phyloP scores from a whole-genome alignment of 2,113 vertebrate species.

The Ptyas mucosa region DNA sequence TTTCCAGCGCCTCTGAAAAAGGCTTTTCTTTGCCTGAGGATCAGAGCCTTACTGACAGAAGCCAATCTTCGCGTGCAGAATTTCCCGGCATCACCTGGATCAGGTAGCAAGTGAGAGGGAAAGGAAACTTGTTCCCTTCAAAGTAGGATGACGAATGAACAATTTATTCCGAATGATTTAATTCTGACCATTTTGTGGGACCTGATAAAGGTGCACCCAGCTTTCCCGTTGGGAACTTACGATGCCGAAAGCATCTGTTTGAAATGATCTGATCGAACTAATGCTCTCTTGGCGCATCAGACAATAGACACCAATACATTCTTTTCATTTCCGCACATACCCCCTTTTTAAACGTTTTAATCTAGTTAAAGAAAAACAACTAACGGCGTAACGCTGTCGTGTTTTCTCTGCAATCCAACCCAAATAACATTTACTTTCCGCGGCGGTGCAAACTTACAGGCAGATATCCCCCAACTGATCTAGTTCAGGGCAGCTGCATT shows the following conservation, averaged over 20 bases:
- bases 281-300: slow-evolving; percentile 40
- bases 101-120: background rate
- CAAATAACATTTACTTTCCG: slow-evolving; percentile 16
- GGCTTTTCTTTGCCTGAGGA: background rate
- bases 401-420: slow-evolving; percentile 54
- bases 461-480: slow-evolving; percentile 91
- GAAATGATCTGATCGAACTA: slow-evolving; percentile 51
- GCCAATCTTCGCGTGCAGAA: background rate
- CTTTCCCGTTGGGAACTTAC: background rate
- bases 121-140: background rate
- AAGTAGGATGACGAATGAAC: background rate
- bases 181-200: background rate
- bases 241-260: slow-evolving; percentile 34
- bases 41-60: background rate
- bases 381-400: slow-evolving; percentile 39
- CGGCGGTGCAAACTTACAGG: slow-evolving; percentile 79
- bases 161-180: background rate
- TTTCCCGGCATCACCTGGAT: background rate
- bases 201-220: background rate
- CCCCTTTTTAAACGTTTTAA: background rate
- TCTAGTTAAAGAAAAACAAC: slow-evolving; percentile 42
- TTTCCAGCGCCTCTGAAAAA: background rate
- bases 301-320: slow-evolving; percentile 47
- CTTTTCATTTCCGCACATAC: background rate
- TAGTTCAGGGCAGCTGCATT: slow-evolving; percentile 94